These are phyloP conservation scores for Nanorana parkeri DNA, from an alignment of 2,113 vertebrate genomes.

Conservation along the genomic window DNA sequence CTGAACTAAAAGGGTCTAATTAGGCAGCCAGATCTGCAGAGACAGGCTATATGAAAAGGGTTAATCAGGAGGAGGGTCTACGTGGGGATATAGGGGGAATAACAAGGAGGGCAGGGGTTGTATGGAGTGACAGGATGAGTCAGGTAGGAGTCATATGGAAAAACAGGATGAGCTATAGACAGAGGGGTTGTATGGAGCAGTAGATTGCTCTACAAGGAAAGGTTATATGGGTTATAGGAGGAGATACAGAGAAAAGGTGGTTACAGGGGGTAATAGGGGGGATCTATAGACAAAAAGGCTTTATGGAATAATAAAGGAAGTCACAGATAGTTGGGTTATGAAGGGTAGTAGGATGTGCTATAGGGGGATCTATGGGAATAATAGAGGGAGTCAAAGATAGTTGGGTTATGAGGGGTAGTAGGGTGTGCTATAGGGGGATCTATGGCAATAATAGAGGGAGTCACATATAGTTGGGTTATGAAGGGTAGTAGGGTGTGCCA, in stretches of 20 bases:
- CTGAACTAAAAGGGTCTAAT: slow-evolving; percentile 12
- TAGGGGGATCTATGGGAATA: not conserved
- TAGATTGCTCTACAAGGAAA: not conserved
- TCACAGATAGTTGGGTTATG: not conserved
- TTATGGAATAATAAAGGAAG: not conserved
- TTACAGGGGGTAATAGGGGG: not conserved
- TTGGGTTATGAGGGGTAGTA: not conserved
- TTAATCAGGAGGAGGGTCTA: not conserved
- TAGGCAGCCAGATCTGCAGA: slow-evolving; percentile 18
- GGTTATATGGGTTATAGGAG: not conserved
- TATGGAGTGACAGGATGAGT: not conserved
- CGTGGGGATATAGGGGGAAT: not conserved
- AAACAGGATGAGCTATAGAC: not conserved
- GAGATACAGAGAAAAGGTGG: not conserved
- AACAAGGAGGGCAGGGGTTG: not conserved
- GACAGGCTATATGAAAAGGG: slow-evolving; percentile 5
- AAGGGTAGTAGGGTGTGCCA: not conserved
- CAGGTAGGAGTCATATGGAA: slow-evolving; percentile 1
- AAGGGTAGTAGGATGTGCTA: not conserved
- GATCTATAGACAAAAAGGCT: not conserved
- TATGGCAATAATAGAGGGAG: not conserved
- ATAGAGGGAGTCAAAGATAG: not conserved
- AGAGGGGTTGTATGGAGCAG: not conserved
- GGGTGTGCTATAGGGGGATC: not conserved
- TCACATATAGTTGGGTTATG: not conserved